phyloP scores from a whole-genome alignment of 1,140 invertebrate species.

The Copidosoma floridanum region DNA sequence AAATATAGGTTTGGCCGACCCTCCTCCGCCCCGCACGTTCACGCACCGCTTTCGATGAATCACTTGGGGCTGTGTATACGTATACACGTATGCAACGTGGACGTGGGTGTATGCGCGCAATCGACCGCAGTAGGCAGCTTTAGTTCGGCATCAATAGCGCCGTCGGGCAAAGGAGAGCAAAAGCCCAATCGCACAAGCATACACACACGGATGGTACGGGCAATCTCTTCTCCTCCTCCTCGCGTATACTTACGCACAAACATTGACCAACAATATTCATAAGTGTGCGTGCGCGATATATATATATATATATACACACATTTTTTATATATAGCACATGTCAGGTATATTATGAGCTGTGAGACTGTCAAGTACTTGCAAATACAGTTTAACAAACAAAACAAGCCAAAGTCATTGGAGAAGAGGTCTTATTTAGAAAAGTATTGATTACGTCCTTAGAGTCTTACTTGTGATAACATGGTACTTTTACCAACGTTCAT shows the following conservation, averaged over 20 bases:
- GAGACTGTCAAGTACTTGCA: too few relatives aligned
- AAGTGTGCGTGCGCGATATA: neutral
- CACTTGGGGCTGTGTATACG: constrained; percentile 1
- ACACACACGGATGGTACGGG: neutral
- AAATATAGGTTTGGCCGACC: too few relatives aligned
- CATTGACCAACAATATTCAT: constrained; percentile 16
- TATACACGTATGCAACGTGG: neutral
- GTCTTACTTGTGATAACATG: too few relatives aligned
- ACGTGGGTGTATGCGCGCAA: neutral
- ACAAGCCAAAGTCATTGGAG: too few relatives aligned
- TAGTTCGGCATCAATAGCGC: neutral
- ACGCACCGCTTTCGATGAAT: too few relatives aligned
- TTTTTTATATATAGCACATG: too few relatives aligned
- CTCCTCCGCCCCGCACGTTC: neutral
- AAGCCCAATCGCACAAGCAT: neutral
- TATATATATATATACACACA: neutral
- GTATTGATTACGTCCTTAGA: too few relatives aligned
- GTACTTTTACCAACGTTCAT: too few relatives aligned
- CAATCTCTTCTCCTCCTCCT: neutral
- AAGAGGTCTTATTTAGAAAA: too few relatives aligned
- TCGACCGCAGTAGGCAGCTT: neutral
- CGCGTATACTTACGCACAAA: neutral
- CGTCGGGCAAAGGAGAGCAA: neutral
- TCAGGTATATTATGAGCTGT: too few relatives aligned
- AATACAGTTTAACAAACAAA: too few relatives aligned